These are phyloP conservation scores for Pterocles orientalis DNA, from an alignment of 2,113 vertebrate genomes.

Conservation along the genomic window DNA sequence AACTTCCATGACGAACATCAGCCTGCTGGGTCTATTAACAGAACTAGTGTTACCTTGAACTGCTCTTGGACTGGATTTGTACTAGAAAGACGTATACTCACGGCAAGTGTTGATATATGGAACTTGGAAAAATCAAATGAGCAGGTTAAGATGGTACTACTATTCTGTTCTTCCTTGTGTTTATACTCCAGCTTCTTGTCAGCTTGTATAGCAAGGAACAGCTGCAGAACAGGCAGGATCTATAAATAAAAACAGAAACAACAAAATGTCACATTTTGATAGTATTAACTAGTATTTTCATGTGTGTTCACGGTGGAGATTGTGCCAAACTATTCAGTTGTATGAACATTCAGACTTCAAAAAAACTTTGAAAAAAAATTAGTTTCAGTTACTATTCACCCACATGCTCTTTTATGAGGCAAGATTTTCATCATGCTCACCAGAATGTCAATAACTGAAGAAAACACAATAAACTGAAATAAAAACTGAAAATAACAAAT, in stretches of 20 bases:
- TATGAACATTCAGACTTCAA: slow-evolving; percentile 53
- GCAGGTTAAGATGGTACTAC: background rate
- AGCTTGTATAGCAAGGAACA: slow-evolving; percentile 28
- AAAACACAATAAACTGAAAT: slow-evolving; percentile 39
- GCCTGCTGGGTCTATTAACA: background rate
- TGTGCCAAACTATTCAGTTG: slow-evolving; percentile 50
- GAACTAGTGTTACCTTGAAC: background rate
- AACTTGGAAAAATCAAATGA: background rate
- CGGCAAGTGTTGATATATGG: background rate
- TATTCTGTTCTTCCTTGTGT: background rate
- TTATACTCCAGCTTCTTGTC: slow-evolving; percentile 18
- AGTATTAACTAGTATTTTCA: slow-evolving; percentile 50
- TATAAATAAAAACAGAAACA: slow-evolving; percentile 74
- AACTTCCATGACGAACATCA: background rate
- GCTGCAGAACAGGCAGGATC: slow-evolving; percentile 47
- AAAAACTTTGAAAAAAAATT: slow-evolving; percentile 11
- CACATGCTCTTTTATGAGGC: slow-evolving; percentile 2
- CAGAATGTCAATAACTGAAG: slow-evolving; percentile 9
- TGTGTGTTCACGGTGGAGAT: slow-evolving; percentile 34
- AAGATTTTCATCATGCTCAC: slow-evolving; percentile 38
- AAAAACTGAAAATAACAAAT: background rate
- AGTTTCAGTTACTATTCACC: slow-evolving; percentile 40
- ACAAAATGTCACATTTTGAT: slow-evolving; percentile 57
- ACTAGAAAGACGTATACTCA: background rate
- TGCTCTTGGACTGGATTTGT: background rate